A percentile compares a stretch with the other conserved stretches of the same genome.
These are phyloP conservation scores for Drosophila arawakana DNA, from an alignment of 1,140 invertebrate genomes.

Conservation along the genomic window DNA sequence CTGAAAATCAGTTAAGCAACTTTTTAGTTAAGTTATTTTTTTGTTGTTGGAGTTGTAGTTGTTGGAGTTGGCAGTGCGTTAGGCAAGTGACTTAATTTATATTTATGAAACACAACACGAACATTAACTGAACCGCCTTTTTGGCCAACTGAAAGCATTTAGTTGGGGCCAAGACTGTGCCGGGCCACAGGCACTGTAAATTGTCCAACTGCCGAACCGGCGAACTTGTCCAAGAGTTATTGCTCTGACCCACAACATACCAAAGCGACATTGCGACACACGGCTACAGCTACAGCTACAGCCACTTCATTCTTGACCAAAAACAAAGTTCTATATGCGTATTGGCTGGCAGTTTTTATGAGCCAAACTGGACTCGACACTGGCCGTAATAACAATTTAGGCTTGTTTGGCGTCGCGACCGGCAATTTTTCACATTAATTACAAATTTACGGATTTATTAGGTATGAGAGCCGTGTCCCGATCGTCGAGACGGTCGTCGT, in stretches of 20 bases:
- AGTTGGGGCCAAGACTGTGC: conserved; percentile 10
- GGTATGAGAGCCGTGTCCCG: conserved; percentile 64
- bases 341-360: conserved; percentile 38
- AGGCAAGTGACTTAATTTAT: conserved; percentile 79
- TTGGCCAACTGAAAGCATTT: conserved; percentile 23
- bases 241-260: conserved; percentile 75
- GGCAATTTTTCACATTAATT: conserved; percentile 83
- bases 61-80: conserved; percentile 37
- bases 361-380: conserved; percentile 46
- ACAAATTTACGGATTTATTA: conserved; percentile 84
- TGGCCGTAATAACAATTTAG: conserved; percentile 82
- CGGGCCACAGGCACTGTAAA: conserved; percentile 43
- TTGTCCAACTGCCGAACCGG: conserved; percentile 64
- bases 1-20: conserved; percentile 57
- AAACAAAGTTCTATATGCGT: background rate
- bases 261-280: conserved; percentile 36
- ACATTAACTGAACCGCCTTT: conserved; percentile 47
- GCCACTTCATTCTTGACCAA: too few relatives aligned
- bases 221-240: conserved; percentile 80
- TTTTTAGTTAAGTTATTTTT: conserved; percentile 24
- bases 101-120: conserved; percentile 73
- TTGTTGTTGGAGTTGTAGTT: background rate
- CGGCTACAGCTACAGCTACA: background rate
- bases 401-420: conserved; percentile 75
- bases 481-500: conserved; percentile 7